These are phyloP conservation scores for Dunckerocampus dactyliophorus DNA, from an alignment of 2,113 vertebrate species.

Conservation along the genomic window DNA sequence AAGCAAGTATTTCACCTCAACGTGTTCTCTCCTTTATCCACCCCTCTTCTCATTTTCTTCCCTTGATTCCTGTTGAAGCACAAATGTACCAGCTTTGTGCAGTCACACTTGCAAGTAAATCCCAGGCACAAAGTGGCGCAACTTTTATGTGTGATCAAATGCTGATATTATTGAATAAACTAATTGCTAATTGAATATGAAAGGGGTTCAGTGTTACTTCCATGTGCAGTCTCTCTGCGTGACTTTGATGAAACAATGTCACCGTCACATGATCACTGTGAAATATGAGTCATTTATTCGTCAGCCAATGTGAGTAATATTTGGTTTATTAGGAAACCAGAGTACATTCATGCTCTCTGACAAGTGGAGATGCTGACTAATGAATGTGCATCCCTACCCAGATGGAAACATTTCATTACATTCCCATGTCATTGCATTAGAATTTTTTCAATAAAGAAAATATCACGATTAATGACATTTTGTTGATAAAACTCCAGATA, in stretches of 20 bases:
- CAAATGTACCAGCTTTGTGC: constrained; percentile 9
- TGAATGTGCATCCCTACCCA: too few species aligned
- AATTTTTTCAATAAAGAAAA: too few species aligned
- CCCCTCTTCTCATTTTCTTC: not conserved
- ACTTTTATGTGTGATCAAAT: constrained; percentile 40
- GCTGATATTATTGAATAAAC: constrained; percentile 39
- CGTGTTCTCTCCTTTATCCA: constrained; percentile 14
- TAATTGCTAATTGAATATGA: constrained; percentile 34
- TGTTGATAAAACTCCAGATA: too few species aligned
- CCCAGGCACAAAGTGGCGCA: constrained; percentile 15
- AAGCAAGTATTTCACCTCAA: constrained; percentile 52
- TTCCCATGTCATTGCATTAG: too few species aligned
- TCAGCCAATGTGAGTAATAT: constrained; percentile 12
- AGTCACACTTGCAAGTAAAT: constrained; percentile 20
- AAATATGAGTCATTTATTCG: constrained; percentile 46
- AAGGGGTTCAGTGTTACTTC: constrained; percentile 20
- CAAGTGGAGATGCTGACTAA: too few species aligned
- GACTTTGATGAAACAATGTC: constrained; percentile 44
- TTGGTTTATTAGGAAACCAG: too few species aligned
- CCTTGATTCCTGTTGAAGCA: constrained; percentile 27
- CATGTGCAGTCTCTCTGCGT: constrained; percentile 16
- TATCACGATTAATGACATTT: too few species aligned
- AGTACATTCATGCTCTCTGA: too few species aligned
- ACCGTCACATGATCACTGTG: constrained; percentile 36
- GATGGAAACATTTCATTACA: too few species aligned